Conservation (phyloP, 2,113 vertebrate species). For the Meriones unguiculatus region DNA sequence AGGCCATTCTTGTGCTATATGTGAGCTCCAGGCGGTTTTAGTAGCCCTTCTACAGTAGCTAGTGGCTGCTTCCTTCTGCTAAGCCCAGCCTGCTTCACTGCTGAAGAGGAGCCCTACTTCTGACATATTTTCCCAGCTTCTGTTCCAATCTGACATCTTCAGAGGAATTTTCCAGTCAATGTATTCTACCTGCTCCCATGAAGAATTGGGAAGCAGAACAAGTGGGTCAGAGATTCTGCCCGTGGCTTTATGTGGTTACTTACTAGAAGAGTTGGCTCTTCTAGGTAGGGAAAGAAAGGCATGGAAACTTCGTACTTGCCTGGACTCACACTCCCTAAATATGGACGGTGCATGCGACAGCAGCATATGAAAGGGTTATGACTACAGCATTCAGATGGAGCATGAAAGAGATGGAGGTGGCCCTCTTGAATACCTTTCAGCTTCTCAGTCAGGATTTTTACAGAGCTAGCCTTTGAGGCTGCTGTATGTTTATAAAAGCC, state of each 20-base stretch:
- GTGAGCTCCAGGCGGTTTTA: not conserved
- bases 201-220: not conserved
- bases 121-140: not conserved
- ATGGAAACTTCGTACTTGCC: not conserved
- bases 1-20: fast-evolving
- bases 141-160: not conserved
- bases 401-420: no score
- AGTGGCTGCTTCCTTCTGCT: not conserved
- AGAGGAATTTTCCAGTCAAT: not conserved
- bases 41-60: not conserved
- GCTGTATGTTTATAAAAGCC: not conserved
- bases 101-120: not conserved
- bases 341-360: not conserved
- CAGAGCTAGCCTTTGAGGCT: not conserved
- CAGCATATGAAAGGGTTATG: not conserved
- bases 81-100: not conserved
- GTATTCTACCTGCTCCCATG: not conserved
- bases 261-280: not conserved
- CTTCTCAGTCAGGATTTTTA: not conserved
- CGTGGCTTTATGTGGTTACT: not conserved
- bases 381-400: not conserved
- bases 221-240: not conserved
- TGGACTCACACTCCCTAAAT: not conserved
- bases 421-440: not conserved
- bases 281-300: not conserved